Conservation (phyloP, 2,888 invertebrate genomes). For the Invenusta paracnida region DNA sequence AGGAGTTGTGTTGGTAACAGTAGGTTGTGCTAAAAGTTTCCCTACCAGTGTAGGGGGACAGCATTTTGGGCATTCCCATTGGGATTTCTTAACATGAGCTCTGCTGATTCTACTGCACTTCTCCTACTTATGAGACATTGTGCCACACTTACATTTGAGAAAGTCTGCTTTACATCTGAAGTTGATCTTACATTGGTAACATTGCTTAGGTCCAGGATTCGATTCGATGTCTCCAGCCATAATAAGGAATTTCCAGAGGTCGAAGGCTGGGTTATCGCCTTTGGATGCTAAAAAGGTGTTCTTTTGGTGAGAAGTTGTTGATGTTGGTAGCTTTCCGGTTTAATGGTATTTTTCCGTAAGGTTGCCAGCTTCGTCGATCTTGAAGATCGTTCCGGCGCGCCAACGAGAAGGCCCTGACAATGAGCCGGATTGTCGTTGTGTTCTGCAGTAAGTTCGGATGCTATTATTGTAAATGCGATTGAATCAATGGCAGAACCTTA, state of each 20-base stretch:
- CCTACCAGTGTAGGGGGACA: background rate
- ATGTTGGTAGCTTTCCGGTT: background rate
- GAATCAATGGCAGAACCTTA: background rate
- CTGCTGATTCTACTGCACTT: background rate
- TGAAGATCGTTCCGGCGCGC: background rate
- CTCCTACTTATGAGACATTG: background rate
- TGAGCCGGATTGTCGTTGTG: conserved; percentile 6
- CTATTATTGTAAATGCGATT: background rate
- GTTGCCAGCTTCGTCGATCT: conserved; percentile 5
- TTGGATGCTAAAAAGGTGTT: conserved; percentile 7
- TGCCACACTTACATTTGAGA: background rate
- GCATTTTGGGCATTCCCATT: conserved; percentile 3
- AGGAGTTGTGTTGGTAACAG: background rate
- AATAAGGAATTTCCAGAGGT: background rate
- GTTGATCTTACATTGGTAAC: background rate
- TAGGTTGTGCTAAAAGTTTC: background rate
- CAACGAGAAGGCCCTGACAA: conserved; percentile 8
- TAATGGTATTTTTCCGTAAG: background rate
- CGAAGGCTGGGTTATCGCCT: conserved; percentile 22
- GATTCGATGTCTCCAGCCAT: conserved; percentile 10
- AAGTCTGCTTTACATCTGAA: background rate
- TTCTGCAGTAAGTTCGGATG: background rate
- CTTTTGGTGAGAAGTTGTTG: background rate
- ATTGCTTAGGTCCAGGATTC: background rate
- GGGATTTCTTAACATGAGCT: background rate